phyloP scores from a whole-genome alignment of 2,888 invertebrate genomes.

The Protophormia terraenovae region DNA sequence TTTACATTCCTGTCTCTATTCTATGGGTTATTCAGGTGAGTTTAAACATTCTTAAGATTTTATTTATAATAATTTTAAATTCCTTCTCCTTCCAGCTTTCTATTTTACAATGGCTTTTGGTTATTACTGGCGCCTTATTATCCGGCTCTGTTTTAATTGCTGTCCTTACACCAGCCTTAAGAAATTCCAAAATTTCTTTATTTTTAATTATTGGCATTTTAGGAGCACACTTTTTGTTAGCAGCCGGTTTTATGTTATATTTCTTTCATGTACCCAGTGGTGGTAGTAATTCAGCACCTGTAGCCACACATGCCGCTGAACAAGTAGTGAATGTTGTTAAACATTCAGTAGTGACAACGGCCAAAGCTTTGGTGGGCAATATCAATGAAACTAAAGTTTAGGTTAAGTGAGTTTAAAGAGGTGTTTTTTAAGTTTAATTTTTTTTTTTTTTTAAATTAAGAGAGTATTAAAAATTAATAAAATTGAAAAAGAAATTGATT shows the following conservation, averaged over 20 bases:
- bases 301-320: neutral
- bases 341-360: constrained; percentile 44
- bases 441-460: constrained; percentile 49
- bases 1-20: constrained; percentile 96
- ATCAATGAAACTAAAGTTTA: constrained; percentile 60
- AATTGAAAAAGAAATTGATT: constrained; percentile 4
- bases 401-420: constrained; percentile 22
- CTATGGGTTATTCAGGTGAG: constrained; percentile 92
- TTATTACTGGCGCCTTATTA: constrained; percentile 89
- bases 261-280: constrained; percentile 86
- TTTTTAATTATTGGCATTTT: constrained; percentile 86
- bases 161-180: constrained; percentile 89
- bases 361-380: constrained; percentile 53
- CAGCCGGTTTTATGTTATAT: constrained; percentile 92
- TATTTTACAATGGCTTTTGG: constrained; percentile 94
- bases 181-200: constrained; percentile 85
- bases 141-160: constrained; percentile 93
- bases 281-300: neutral
- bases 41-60: neutral
- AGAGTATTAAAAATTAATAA: constrained; percentile 44
- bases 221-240: constrained; percentile 90
- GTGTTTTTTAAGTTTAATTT: constrained; percentile 21
- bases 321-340: constrained; percentile 41
- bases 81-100: constrained; percentile 79
- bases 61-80: neutral